Evolutionary conservation across 2,888 invertebrate species (phyloP), one percentile per base, ranked within the genome.

Genomic region (Actias luna): DNA sequence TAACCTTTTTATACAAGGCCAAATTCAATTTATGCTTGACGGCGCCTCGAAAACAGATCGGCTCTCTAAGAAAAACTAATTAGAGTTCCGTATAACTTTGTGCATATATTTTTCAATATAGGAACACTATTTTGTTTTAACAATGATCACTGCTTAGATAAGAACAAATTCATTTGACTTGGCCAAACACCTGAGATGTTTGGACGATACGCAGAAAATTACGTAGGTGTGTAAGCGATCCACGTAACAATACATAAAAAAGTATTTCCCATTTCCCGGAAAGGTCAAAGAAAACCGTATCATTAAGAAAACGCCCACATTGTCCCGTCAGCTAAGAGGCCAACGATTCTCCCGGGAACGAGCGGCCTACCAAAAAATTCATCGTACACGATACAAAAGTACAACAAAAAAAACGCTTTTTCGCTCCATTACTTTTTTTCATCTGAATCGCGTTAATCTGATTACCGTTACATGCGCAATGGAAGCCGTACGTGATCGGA

Each of bases 361-460:
- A 33, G 55, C 35, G 29, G 22, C 31, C 61, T 36, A 58, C 61
- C 62, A 63, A 73, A 74, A 73, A 74, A 67, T 70, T 67, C 64
- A 67, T 42, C 68, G 60, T 66, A 63, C 63, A 65, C 65, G 68
- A 67, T 69, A 69, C 52, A 66, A 46, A 5, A 33, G n/a, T n/a
- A 33, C 33, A 33, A 33, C 33, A 33, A 33, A 69, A 69, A 65
- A 74, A 69, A 74, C 67, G 75, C 79, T 79, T 78, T 85, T 82
- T 81, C 86, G 83, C 75, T 85, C 85, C 86, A 87, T 88, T 88
- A 85, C 83, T 76, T 80, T 82, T 86, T 86, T 87, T 83, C 79
- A 82, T 84, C 77, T 67, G 72, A 76, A 67, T 75, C 71, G 75
- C 80, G 84, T 82, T 87, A 86, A 88, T 84, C 85, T 84, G 84